Evolutionary conservation across 1,140 invertebrate genomes (phyloP).

Genomic region (Drosophila erecta): DNA sequence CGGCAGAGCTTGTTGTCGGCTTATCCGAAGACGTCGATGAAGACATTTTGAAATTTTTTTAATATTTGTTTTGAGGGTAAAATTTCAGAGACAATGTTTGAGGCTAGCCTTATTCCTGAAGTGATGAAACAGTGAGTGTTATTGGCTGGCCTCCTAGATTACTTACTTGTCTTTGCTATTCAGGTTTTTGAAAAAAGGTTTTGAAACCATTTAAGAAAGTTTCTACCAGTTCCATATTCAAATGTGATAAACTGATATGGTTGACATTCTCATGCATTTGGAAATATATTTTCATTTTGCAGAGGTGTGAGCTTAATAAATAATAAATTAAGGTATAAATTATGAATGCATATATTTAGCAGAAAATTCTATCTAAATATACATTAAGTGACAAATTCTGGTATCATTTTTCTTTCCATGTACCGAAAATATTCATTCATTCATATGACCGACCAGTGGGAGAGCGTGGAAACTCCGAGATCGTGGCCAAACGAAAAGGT

Average conservation of each 20-base stretch:
- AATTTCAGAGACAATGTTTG: not conserved
- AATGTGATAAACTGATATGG: too few relatives aligned
- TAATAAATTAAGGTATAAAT: not conserved
- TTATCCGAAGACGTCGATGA: not conserved
- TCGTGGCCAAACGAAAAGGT: constrained; percentile 29
- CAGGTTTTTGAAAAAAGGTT: too few relatives aligned
- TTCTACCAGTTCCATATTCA: too few relatives aligned
- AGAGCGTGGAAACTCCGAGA: constrained; percentile 31
- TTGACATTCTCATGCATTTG: too few relatives aligned
- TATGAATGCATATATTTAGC: not conserved
- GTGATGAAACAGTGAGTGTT: not conserved
- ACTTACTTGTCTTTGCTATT: not conserved
- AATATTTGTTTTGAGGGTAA: not conserved
- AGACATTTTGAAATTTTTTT: not conserved
- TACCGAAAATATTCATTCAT: constrained; percentile 30
- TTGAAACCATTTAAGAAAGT: too few relatives aligned
- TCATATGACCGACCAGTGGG: not conserved
- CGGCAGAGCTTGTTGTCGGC: not conserved
- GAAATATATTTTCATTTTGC: too few relatives aligned
- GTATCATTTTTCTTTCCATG: not conserved
- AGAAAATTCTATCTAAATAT: not conserved
- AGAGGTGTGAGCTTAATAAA: too few relatives aligned
- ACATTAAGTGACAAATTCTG: constrained; percentile 1
- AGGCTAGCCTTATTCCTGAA: not conserved
- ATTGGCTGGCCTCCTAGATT: not conserved